A percentile compares a stretch with the other conserved stretches of the same genome.
phyloP scores from a whole-genome alignment of 2,797 vertebrate genomes.

The Pteropus rufus region DNA sequence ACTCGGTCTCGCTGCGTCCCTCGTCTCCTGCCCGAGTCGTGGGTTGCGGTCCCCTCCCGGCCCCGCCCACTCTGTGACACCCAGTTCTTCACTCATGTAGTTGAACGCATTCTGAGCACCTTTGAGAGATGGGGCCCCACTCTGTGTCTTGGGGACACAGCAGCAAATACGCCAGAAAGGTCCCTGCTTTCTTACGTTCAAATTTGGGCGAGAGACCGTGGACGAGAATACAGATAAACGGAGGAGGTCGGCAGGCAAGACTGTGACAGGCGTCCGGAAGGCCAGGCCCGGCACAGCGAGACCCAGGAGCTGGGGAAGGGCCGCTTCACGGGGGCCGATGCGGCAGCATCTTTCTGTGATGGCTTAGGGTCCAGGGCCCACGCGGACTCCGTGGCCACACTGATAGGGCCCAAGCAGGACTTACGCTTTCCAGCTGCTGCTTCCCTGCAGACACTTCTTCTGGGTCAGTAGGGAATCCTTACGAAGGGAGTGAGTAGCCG shows the following conservation, averaged over 20 bases:
- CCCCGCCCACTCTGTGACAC: no score
- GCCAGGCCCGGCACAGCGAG: rapidly evolving
- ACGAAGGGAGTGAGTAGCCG: neutral
- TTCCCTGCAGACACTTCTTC: neutral
- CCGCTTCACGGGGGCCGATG: neutral
- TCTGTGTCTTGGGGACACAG: no score
- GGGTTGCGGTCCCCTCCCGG: no score
- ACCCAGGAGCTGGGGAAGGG: neutral
- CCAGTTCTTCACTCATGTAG: no score
- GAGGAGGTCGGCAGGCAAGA: neutral
- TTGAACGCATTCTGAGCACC: no score
- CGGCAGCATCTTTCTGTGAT: neutral
- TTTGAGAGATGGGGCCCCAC: no score
- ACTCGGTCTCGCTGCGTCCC: neutral
- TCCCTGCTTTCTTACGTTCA: neutral
- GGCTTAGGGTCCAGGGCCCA: neutral
- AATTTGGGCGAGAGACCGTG: neutral
- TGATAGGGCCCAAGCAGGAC: neutral
- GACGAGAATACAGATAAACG: neutral
- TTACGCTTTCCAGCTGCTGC: neutral
- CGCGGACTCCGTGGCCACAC: rapidly evolving
- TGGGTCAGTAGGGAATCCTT: neutral
- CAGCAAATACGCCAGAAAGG: no score
- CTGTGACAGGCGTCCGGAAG: neutral
- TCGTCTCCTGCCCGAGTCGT: neutral